A percentile compares a stretch with the other conserved stretches of the same genome.
Evolutionary conservation across 2,888 invertebrate genomes (phyloP).

Genomic region (Nephrotoma appendiculata): DNA sequence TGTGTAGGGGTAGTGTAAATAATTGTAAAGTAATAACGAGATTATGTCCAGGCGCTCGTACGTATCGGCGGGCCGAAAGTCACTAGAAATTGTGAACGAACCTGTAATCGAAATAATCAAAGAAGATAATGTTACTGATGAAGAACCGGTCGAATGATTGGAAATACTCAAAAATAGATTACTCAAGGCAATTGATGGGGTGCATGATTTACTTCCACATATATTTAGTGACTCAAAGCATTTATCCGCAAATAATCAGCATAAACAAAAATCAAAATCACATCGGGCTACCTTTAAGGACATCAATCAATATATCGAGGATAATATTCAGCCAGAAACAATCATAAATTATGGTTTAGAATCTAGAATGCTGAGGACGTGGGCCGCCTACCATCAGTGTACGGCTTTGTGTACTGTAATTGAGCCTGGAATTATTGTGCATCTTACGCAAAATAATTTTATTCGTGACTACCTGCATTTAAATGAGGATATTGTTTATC

Average conservation of each 20-base stretch:
- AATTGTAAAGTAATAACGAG: too few species aligned
- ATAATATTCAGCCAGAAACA: constrained; percentile 32
- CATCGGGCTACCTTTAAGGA: constrained; percentile 92
- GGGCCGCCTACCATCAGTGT: constrained; percentile 36
- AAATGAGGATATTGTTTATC: constrained; percentile 31
- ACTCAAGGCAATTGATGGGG: constrained; percentile 70
- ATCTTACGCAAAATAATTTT: constrained; percentile 65
- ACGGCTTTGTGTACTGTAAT: constrained; percentile 37
- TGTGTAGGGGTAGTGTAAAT: neutral
- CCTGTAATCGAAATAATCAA: constrained; percentile 35
- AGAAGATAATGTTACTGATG: constrained; percentile 41
- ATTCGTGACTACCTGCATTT: constrained; percentile 72
- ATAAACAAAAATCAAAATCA: constrained; percentile 86
- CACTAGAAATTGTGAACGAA: too few species aligned
- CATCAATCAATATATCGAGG: constrained; percentile 74
- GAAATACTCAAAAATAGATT: constrained; percentile 76
- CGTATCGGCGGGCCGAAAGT: too few species aligned
- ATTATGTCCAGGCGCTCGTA: neutral
- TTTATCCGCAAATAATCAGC: constrained; percentile 81
- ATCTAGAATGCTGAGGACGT: constrained; percentile 28
- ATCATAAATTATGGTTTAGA: constrained; percentile 30
- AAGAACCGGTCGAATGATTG: constrained; percentile 30
- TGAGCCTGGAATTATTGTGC: constrained; percentile 49
- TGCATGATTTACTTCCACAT: constrained; percentile 40
- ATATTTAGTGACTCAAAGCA: constrained; percentile 59